Evolutionary conservation across 1,140 invertebrate species (phyloP), one percentile per base, ranked within the genome.

Genomic region (Portunus trituberculatus): DNA sequence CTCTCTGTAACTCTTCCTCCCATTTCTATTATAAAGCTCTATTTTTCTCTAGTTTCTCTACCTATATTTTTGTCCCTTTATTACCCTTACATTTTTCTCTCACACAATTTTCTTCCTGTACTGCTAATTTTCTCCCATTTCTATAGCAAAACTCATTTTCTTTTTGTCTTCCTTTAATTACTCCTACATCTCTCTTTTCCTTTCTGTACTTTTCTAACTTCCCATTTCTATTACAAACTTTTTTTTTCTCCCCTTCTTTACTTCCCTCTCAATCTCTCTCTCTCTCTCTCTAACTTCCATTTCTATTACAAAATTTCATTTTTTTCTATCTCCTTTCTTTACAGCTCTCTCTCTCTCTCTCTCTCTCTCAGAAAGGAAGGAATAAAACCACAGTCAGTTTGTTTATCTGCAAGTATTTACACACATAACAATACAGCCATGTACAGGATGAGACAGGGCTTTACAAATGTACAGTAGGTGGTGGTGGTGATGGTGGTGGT

Each of bases 371-470:
- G 67, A 8, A 90, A 90, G 67, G 32, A 83, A 93, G 67, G 84
- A 91, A 31, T n/a, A 52, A 83, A 91, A 83, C n/a, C 12, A 93
- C 46, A 45, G 45, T 39, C 28, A 32, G 67, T 45, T 29, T 91
- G 48, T 91, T 92, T 95, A 92, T 95, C 91, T 95, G 82, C 94
- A 95, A 93, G 82, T 95, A 95, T 95, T 95, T 95, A 95, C 94
- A 95, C 92, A 92, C 92, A 92, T 76, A 95, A 94, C 87, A 94
- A 94, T 94, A 94, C 93, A 94, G 94, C 94, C 94, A 95, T 95
- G 87, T 95, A 95, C 94, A 95, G 84, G 83, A 88, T 82, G 89
- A 87, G 94, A 95, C 91, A 92, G 92, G 94, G 94, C 91, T 95
- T 92, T 95, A 95, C 94, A 95, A 95, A 95, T 95, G 92, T 95